phyloP scores from a whole-genome alignment of 2,888 invertebrate genomes.

The Gari tellinella region DNA sequence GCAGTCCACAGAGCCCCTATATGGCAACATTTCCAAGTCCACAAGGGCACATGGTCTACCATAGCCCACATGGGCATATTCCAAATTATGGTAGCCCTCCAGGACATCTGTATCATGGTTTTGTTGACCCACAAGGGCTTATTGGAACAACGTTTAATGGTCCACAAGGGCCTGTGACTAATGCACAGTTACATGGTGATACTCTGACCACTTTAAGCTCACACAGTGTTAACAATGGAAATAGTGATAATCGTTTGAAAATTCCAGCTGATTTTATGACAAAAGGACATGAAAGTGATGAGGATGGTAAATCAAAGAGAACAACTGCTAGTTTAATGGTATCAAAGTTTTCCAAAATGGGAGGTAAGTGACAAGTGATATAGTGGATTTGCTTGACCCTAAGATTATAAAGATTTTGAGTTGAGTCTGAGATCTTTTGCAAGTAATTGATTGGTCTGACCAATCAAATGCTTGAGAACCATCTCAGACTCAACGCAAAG shows the following conservation, averaged over 20 bases:
- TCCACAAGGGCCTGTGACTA: constrained; percentile 1
- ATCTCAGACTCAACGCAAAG: no score
- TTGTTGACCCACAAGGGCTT: neutral
- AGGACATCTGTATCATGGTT: neutral
- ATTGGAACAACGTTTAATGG: neutral
- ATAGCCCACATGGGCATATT: neutral
- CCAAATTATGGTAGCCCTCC: neutral
- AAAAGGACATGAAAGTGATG: constrained; percentile 35
- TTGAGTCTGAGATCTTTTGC: no score
- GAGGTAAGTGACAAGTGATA: constrained; percentile 48
- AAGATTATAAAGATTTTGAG: no score
- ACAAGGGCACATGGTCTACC: no score
- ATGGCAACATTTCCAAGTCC: neutral
- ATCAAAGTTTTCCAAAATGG: constrained; percentile 59
- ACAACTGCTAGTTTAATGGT: constrained; percentile 23
- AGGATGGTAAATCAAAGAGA: constrained; percentile 17
- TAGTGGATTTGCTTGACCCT: no score
- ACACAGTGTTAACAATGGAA: neutral
- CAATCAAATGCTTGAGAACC: no score
- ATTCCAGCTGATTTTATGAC: constrained; percentile 46
- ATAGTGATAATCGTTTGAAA: constrained; percentile 23
- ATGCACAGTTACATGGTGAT: no score
- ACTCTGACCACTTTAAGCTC: neutral
- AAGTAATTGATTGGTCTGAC: no score
- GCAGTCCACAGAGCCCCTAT: constrained; percentile 3